Percentiles rank a stretch among this genome's conserved stretches.
phyloP scores from a whole-genome alignment of 2,888 invertebrate species.

The Xiphydria camelus region DNA sequence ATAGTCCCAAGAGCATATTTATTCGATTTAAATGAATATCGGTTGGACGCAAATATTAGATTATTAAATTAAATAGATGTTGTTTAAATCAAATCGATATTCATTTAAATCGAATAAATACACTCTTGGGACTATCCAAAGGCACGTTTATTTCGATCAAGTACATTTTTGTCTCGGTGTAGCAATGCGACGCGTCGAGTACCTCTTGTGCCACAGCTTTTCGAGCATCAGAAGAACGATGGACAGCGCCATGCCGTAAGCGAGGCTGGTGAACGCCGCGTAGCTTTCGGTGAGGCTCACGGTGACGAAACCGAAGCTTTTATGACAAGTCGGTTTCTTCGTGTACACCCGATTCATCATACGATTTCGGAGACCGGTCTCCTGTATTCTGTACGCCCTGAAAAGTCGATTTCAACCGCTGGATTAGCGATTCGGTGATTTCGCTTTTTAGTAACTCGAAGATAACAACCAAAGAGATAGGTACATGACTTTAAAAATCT shows the following conservation, averaged over 20 bases:
- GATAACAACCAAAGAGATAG: slow-evolving; percentile 1
- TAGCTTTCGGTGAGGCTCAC: slow-evolving; percentile 65
- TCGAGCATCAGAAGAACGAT: slow-evolving; percentile 52
- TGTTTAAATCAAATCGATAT: no score
- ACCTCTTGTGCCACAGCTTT: slow-evolving; percentile 30
- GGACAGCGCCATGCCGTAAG: slow-evolving; percentile 59
- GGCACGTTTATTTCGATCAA: no score
- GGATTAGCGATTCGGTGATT: not conserved
- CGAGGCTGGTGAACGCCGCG: slow-evolving; percentile 61
- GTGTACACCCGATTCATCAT: slow-evolving; percentile 64
- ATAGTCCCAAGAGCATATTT: no score
- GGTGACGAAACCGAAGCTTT: slow-evolving; percentile 64
- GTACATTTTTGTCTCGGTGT: no score
- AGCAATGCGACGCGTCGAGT: no score
- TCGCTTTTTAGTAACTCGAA: no score
- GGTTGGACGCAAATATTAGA: no score
- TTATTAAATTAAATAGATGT: no score
- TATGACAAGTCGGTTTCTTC: slow-evolving; percentile 64
- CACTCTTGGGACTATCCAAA: no score
- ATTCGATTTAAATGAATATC: no score
- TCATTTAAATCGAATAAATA: no score
- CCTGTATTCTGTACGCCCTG: slow-evolving; percentile 63
- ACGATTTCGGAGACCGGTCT: slow-evolving; percentile 64
- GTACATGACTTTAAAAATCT: slow-evolving; percentile 52
- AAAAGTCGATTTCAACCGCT: slow-evolving; percentile 14